phyloP scores from a whole-genome alignment of 1,140 invertebrate genomes.

The Chymomyza costata region DNA sequence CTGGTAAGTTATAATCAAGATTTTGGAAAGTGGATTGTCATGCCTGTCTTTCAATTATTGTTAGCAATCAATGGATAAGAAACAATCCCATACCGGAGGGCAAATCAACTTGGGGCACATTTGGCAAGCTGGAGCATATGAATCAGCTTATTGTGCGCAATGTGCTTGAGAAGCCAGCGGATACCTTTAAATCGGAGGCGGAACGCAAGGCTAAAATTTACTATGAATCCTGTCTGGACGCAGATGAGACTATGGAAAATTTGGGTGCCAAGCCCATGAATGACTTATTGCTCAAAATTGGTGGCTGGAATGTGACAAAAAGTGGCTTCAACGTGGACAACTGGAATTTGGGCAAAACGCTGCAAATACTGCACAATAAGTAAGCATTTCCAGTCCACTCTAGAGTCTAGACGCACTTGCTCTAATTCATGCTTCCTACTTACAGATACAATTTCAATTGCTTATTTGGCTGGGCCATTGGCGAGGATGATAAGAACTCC shows the following conservation, averaged over 20 bases:
- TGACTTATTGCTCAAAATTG: conserved; percentile 83
- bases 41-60: not conserved
- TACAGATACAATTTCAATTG: conserved; percentile 88
- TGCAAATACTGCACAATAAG: conserved; percentile 89
- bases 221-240: conserved; percentile 95
- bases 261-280: conserved; percentile 88
- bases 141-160: conserved; percentile 95
- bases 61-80: conserved; percentile 89
- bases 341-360: conserved; percentile 86
- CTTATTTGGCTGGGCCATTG: conserved; percentile 92
- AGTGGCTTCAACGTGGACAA: conserved; percentile 79
- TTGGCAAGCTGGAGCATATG: conserved; percentile 93
- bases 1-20: conserved; percentile 78
- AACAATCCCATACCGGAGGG: conserved; percentile 94
- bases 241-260: conserved; percentile 92
- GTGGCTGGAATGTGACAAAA: conserved; percentile 85
- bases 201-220: conserved; percentile 93
- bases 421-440: not conserved
- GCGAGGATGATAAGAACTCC: conserved; percentile 95
- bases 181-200: conserved; percentile 83
- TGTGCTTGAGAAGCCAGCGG: conserved; percentile 83
- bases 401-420: not conserved
- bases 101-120: conserved; percentile 97
- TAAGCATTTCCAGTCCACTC: conserved; percentile 6
- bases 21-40: too few relatives aligned